Base-by-base conservation (phyloP, 2,797 vertebrate species). In the Thunnus albacares region DNA sequence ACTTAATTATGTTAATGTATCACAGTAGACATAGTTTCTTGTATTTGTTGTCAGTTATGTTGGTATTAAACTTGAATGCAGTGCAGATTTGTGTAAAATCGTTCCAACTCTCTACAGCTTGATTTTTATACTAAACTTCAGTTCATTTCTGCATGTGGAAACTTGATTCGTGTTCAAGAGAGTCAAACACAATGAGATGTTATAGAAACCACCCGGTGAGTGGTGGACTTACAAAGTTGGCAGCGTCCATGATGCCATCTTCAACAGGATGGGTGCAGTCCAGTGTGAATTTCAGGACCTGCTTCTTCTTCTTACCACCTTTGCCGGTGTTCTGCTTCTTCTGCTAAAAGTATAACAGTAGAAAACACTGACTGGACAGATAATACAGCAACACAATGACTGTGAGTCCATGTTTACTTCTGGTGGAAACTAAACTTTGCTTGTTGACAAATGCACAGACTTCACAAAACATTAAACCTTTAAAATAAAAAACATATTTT, bases 161-260 rank as follows among this genome's bases (percentile, higher is more conserved):
- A 35, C 35, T 35, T 30, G 28, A 30, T 30, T 35, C 6, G 10
- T 9, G 35, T 35, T 35, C 35, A 8, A 35, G 7, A 35, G 35
- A 35, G 35, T 35, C 33, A 35, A 35, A 35, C 6, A 35, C 33
- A 35, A 9, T 9, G 24, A 24, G 24, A 24, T 24, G 24, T 24
- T 2, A 24, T 24, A 24, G 24, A 24, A n/a, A 35, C 5, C 6
- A 11, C 24, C 15, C 1, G 35, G 7, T 53, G 7, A 28, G 6
- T 7, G 18, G 3, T 7, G 43, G 9, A 95, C 98, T 97, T 95
- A 99, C 98, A 58, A 99, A 98, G 92, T 99, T 99, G 79, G 97
- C 97, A 14, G 98, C 97, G 12, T 99, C 97, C 98, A 99, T 99
- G 92, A 99, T 99, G 30, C 98, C 98, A 92, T 99, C 98, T 92